Evolutionary conservation across 2,888 invertebrate species (phyloP), one percentile per base, ranked within the genome.

Genomic region (Melipona beecheii): DNA sequence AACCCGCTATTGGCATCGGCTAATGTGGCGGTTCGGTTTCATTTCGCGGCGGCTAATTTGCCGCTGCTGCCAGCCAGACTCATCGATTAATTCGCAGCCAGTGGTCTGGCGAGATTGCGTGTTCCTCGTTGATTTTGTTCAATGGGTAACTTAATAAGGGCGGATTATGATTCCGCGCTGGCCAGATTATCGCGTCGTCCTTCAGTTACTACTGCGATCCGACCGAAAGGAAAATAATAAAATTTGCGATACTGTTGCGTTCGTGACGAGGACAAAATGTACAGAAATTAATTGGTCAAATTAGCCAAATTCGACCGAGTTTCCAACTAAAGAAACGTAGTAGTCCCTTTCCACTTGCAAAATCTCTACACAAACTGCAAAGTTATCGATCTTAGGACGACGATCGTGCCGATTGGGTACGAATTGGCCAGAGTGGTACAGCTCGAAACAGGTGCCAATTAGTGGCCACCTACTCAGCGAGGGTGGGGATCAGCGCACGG

Each of bases 1-100:
- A 75, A 65, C 70, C 82, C 58, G 21, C 82, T 70, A 82, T 82
- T 58, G 83, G 82, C 27, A 36, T 24, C 54, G 54, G 78, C 75
- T 82, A 82, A 82, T 82, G 82, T n/a, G 64, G 68, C 58, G 75
- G 75, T 82, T 75, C 68, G 60, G 81, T 78, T 81, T 78, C 80
- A 68, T 81, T 81, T 60, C 79, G 72, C 15, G 70, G 70, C 70
- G 80, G 70, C 70, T 70, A 78, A 71, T 77, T 43, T 27, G 79
- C 69, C 17, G 50, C 17, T 17, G 36, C 65, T 43, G 56, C 21
- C 31, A 62, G 49, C 21, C 21, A 13, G 58, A 60, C 27, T 81
- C 58, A 50, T 72, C 81, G 73, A 81, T 81, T 81, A 81, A 81
- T 74, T 68, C n/a, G 19, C 66, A 27, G 24, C 17, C 19, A 13